Evolutionary conservation across 2,797 vertebrate species (phyloP), one percentile per base, ranked within the genome.

Genomic region (Pantherophis alleghaniensis): DNA sequence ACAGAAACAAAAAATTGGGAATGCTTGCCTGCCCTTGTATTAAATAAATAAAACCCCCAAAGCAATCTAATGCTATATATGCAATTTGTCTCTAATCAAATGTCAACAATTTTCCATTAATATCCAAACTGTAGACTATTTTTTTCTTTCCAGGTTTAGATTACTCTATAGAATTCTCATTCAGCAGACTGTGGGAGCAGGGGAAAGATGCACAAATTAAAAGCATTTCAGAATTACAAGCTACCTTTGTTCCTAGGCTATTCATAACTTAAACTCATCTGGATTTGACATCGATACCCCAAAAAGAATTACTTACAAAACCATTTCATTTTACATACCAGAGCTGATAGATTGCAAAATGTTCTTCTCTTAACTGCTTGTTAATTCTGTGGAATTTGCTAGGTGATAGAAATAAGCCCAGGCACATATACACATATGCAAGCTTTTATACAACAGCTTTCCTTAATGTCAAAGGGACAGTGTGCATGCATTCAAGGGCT

Each of bases 401-500:
- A 96, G 90, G 89, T 91, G 89, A 66, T 94, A 83, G 55, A 69
- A 86, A 37, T 11, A 24, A 94, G 90, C 95, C 94, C 95, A 88
- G 91, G 91, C 95, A n/a, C 51, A 26, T 53, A 18, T 24, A 47
- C 28, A 37, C 51, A 55, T 12, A 42, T 18, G 12, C 20, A 74
- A 94, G 93, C 53, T 90, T 95, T 89, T 94, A 7, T 69, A n/a
- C 3, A 92, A 90, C n/a, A 92, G 93, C 93, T 96, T 96, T 95
- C 93, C 88, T 94, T 96, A 96, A 94, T 10, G 0, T 90, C 91
- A 96, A 91, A 87, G 94, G 94, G 95, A 92, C 60, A 74, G 74
- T 95, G 95, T 92, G 87, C 83, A 95, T 94, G 90, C 91, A 94
- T 96, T 95, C 91, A 94, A 95, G 93, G 95, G 92, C 92, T 95